Evolutionary conservation across 2,113 vertebrate genomes (phyloP).

Genomic region (Caracal caracal): DNA sequence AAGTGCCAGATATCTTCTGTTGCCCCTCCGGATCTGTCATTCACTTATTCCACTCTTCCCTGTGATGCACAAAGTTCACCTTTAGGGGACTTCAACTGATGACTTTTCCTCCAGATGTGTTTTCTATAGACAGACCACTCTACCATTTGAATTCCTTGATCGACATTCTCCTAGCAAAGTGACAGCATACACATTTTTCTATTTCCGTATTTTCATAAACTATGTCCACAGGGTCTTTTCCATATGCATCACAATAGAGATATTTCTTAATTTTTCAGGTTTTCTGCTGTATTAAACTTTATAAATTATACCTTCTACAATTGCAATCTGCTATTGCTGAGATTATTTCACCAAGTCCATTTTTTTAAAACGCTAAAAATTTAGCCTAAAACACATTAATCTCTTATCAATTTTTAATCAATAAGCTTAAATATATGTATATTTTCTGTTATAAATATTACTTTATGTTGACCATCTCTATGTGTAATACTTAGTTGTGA

Average conservation of each 20-base stretch:
- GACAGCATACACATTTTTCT: background rate
- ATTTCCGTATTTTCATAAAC: conserved; percentile 41
- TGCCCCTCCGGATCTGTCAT: background rate
- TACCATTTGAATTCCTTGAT: conserved; percentile 8
- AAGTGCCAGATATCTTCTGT: background rate
- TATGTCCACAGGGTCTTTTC: background rate
- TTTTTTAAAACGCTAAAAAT: background rate
- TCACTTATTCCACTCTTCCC: background rate
- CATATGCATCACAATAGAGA: background rate
- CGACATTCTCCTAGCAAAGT: background rate
- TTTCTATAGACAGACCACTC: background rate
- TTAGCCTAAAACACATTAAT: conserved; percentile 9
- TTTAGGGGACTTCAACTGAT: background rate
- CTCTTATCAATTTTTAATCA: background rate
- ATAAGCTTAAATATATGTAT: background rate
- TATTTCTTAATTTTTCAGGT: background rate
- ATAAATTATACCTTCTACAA: background rate
- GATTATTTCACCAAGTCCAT: background rate
- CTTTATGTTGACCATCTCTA: background rate
- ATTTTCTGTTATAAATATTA: background rate
- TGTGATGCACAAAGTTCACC: background rate
- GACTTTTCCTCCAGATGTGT: background rate
- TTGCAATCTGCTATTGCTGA: background rate
- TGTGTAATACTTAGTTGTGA: background rate
- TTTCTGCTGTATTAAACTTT: background rate